phyloP scores from a whole-genome alignment of 2,797 vertebrate genomes.

The Novumbra hubbsi region DNA sequence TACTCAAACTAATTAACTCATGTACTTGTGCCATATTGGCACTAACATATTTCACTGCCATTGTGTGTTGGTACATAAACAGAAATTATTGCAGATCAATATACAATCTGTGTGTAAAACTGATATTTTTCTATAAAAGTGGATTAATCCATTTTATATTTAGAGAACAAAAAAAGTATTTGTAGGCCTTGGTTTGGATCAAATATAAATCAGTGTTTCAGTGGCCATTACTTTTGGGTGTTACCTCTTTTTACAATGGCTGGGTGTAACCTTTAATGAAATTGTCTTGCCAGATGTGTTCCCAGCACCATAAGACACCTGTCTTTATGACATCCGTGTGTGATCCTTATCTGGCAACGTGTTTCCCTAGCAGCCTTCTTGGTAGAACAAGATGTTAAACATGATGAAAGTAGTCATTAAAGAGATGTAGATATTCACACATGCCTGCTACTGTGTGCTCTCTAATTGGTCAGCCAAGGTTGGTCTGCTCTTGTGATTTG shows the following conservation, averaged over 20 bases:
- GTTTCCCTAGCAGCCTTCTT: too few species aligned
- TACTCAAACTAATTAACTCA: conserved; percentile 13
- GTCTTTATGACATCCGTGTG: background rate
- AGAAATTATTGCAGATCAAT: conserved; percentile 28
- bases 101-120: conserved; percentile 6
- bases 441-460: too few species aligned
- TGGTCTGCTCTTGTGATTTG: background rate
- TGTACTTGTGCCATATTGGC: conserved; percentile 37
- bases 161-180: conserved; percentile 22
- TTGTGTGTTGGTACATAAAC: conserved; percentile 19
- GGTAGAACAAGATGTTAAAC: too few species aligned
- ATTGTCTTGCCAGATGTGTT: background rate
- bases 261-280: background rate
- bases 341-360: too few species aligned
- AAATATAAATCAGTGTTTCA: background rate
- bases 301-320: background rate
- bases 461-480: background rate
- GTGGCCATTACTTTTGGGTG: too few species aligned
- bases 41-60: conserved; percentile 19
- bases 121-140: conserved; percentile 17
- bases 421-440: too few species aligned
- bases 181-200: conserved; percentile 19
- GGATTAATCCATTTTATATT: conserved; percentile 24
- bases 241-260: background rate
- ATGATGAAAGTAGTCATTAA: too few species aligned